These are phyloP conservation scores for Muntiacus reevesi DNA, from an alignment of 2,113 vertebrate genomes.

Conservation along the genomic window DNA sequence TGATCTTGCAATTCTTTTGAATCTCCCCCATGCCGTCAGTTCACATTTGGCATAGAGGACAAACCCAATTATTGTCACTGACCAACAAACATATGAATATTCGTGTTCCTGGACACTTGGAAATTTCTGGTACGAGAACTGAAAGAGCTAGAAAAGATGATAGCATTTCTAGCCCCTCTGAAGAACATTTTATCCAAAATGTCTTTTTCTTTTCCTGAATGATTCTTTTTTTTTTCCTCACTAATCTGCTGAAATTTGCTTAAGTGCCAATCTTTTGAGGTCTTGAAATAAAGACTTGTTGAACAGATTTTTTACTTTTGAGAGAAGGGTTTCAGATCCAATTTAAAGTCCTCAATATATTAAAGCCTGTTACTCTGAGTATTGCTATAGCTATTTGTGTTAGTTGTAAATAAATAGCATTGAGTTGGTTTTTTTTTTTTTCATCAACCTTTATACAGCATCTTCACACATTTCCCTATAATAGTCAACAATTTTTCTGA, in stretches of 20 bases:
- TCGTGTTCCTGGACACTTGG: not conserved
- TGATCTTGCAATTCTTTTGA: not conserved
- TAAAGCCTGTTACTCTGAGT: not conserved
- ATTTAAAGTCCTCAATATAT: slow-evolving; percentile 11
- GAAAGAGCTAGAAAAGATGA: not conserved
- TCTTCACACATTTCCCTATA: not conserved
- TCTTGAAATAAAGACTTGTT: slow-evolving; percentile 31
- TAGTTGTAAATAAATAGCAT: slow-evolving; percentile 3
- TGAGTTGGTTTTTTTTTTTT: not conserved
- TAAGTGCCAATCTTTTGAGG: not conserved
- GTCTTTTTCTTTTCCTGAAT: not conserved
- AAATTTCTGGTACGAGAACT: slow-evolving; percentile 7
- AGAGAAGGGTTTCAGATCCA: slow-evolving; percentile 15
- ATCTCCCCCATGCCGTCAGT: not conserved
- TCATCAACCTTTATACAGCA: not conserved
- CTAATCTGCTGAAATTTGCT: slow-evolving; percentile 12
- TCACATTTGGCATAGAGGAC: not conserved
- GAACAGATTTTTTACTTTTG: slow-evolving; percentile 9
- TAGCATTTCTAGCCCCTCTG: not conserved
- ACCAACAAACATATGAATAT: not conserved
- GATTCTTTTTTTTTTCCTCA: not conserved
- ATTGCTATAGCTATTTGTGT: not conserved
- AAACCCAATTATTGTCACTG: not conserved
- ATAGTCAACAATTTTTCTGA: not conserved
- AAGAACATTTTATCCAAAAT: not conserved